Percentiles rank a stretch among this genome's conserved stretches.
These are phyloP conservation scores for Leontopithecus rosalia DNA, from an alignment of 2,797 vertebrate species.

Conservation along the genomic window DNA sequence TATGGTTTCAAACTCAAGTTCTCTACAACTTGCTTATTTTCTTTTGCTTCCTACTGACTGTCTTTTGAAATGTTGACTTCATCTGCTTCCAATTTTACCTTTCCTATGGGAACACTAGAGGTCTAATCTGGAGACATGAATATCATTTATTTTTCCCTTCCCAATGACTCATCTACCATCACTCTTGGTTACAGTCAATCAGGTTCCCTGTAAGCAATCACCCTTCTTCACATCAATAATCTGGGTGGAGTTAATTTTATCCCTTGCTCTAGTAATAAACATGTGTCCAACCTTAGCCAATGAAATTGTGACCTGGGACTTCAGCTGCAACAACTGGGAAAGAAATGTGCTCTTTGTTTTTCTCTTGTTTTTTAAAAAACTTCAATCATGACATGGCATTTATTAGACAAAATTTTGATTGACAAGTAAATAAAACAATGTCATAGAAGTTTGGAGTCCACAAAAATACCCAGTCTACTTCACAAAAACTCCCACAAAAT, in stretches of 20 bases:
- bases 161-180: background rate
- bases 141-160: background rate
- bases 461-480: background rate
- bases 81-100: background rate
- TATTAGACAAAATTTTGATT: constrained; percentile 36
- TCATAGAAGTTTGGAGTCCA: background rate
- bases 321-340: background rate
- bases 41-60: background rate
- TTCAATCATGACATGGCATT: background rate
- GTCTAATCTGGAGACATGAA: background rate
- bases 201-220: background rate
- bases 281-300: background rate
- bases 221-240: background rate
- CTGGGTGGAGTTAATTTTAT: background rate
- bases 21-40: background rate
- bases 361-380: background rate
- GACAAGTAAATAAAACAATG: background rate
- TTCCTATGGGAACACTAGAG: background rate
- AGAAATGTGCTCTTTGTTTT: background rate
- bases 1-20: background rate
- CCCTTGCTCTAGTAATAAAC: background rate
- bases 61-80: background rate
- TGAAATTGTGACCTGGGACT: background rate
- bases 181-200: background rate
- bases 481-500: background rate